Evolutionary conservation across 1,140 invertebrate genomes (phyloP).

Genomic region (silkworm (Bombyx mori)): ASM3026992v2 NC_085109.1:1657501-1658000

Average conservation of each 20-base stretch:
- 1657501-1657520: slow-evolving; percentile 54
- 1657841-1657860: slow-evolving; percentile 43
- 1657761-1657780: slow-evolving; percentile 72
- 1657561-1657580: slow-evolving; percentile 16
- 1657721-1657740: slow-evolving; percentile 64
- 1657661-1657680: slow-evolving; percentile 54
- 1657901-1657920: slow-evolving; percentile 55
- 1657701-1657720: slow-evolving; percentile 45
- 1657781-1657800: slow-evolving; percentile 75
- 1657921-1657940: background rate
- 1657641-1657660: slow-evolving; percentile 37
- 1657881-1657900: slow-evolving; percentile 70
- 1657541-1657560: slow-evolving; percentile 47
- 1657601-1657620: slow-evolving; percentile 51
- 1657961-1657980: background rate
- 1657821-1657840: slow-evolving; percentile 21
- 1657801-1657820: slow-evolving; percentile 36
- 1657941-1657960: background rate
- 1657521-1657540: slow-evolving; percentile 54
- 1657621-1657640: slow-evolving; percentile 49
- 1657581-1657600: slow-evolving; percentile 62
- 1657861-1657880: slow-evolving; percentile 64
- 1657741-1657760: slow-evolving; percentile 70
- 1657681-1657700: slow-evolving; percentile 51
- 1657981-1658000: background rate